A percentile compares a stretch with the other conserved stretches of the same genome.
These are phyloP conservation scores for Micoletzkya japonica DNA, from an alignment of 2,888 invertebrate species.

Conservation along the genomic window DNA sequence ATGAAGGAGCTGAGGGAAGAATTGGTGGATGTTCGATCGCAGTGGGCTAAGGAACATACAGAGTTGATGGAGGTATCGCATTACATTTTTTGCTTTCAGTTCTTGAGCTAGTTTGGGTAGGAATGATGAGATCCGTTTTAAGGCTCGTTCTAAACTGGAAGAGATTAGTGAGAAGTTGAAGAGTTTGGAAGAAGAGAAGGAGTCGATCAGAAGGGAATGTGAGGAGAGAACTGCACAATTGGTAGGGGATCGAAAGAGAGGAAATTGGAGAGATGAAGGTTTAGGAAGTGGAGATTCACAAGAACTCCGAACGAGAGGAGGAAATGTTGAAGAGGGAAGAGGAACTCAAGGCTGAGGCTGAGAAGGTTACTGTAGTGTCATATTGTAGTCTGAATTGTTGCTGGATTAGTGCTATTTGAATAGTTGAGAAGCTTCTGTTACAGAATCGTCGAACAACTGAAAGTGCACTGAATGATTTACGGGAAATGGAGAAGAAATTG, in stretches of 20 bases:
- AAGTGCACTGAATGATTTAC: conserved; percentile 5
- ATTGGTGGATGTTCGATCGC: background rate
- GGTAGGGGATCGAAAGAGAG: conserved; percentile 31
- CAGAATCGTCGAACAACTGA: conserved; percentile 21
- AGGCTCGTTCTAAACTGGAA: too few species aligned
- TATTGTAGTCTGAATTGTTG: background rate
- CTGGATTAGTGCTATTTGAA: too few species aligned
- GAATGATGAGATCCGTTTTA: too few species aligned
- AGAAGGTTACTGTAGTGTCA: background rate
- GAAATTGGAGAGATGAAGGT: conserved; percentile 22
- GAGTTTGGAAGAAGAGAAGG: background rate
- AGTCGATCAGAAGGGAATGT: conserved; percentile 2
- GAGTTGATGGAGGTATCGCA: background rate
- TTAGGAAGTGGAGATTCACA: conserved; percentile 21
- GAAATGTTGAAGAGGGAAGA: background rate
- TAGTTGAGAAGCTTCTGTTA: too few species aligned
- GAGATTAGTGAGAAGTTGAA: conserved; percentile 1
- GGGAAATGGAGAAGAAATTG: conserved; percentile 31
- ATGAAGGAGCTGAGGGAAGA: conserved; percentile 6
- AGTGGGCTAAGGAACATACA: background rate
- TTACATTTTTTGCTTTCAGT: too few species aligned
- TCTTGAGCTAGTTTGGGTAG: too few species aligned
- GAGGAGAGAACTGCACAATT: conserved; percentile 21
- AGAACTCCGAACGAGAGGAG: conserved; percentile 7
- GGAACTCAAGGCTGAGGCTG: conserved; percentile 14